Conservation (phyloP, 2,113 vertebrate species). For the Abramis brama region DNA sequence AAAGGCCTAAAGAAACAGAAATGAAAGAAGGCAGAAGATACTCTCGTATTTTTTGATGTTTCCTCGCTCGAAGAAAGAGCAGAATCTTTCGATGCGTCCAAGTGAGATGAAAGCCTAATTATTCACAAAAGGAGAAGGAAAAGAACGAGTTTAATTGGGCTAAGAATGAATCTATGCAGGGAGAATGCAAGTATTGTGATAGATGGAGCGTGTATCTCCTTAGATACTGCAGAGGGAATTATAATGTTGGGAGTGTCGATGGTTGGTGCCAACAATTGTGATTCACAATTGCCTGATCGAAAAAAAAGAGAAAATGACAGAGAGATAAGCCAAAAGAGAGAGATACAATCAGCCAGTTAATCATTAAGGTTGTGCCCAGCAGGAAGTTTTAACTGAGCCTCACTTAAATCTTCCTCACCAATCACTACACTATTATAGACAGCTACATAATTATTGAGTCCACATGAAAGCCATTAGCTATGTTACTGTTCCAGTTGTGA, state of each 20-base stretch:
- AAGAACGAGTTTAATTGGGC: conserved; percentile 98
- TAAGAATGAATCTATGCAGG: conserved; percentile 84
- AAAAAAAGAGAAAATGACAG: conserved; percentile 64
- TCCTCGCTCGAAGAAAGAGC: conserved; percentile 90
- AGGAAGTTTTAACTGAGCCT: conserved; percentile 91
- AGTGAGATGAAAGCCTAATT: conserved; percentile 99
- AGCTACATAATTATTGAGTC: neutral
- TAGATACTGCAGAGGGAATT: conserved; percentile 84
- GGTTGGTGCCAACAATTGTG: conserved; percentile 68
- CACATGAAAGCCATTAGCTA: neutral
- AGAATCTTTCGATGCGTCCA: conserved; percentile 94
- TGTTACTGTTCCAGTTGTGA: neutral
- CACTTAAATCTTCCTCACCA: conserved; percentile 92
- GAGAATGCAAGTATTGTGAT: conserved; percentile 94
- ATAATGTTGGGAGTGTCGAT: conserved; percentile 83
- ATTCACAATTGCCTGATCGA: conserved; percentile 64
- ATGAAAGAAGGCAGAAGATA: conserved; percentile 85
- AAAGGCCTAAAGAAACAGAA: conserved; percentile 79
- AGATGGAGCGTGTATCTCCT: conserved; percentile 88
- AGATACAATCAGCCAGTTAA: conserved; percentile 52
- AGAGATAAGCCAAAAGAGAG: conserved; percentile 74
- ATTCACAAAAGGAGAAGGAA: conserved; percentile 90
- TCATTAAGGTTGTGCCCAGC: conserved; percentile 91
- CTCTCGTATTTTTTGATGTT: conserved; percentile 86
- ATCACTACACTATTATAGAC: neutral